Percentiles rank a stretch among this genome's conserved stretches.
These are phyloP conservation scores for Spinus pinus DNA, from an alignment of 2,797 vertebrate species.

Conservation along the genomic window DNA sequence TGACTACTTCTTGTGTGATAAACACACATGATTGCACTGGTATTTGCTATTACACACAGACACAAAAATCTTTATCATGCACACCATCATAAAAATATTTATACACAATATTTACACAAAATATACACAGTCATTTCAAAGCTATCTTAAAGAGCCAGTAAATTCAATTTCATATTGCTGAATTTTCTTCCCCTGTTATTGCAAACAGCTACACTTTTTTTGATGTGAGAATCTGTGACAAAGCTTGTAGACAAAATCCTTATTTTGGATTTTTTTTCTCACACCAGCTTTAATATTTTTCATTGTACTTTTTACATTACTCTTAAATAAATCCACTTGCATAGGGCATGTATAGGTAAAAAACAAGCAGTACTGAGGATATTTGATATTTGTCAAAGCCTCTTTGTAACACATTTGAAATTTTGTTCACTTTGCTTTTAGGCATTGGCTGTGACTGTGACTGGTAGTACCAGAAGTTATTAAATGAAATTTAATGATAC, in stretches of 20 bases:
- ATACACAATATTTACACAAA: background rate
- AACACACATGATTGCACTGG: background rate
- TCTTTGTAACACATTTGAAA: background rate
- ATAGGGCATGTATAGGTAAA: background rate
- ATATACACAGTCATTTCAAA: background rate
- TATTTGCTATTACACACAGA: background rate
- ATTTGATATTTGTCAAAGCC: background rate
- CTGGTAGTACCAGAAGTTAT: background rate
- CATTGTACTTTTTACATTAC: background rate
- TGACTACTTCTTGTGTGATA: background rate
- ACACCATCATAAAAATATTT: background rate
- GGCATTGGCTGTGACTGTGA: background rate
- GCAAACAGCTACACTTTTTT: background rate
- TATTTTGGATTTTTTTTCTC: background rate
- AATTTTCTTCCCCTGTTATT: background rate
- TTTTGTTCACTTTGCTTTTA: background rate
- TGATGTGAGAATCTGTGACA: background rate
- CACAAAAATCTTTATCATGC: background rate
- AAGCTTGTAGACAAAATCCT: background rate
- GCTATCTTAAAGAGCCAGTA: background rate
- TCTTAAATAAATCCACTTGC: background rate
- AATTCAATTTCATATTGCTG: background rate
- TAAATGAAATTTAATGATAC: background rate
- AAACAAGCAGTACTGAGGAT: background rate
- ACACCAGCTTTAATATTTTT: background rate